A percentile compares a stretch with the other conserved stretches of the same genome.
Conservation (phyloP, 2,888 invertebrate genomes). For the Drosophila melanosoma region DNA sequence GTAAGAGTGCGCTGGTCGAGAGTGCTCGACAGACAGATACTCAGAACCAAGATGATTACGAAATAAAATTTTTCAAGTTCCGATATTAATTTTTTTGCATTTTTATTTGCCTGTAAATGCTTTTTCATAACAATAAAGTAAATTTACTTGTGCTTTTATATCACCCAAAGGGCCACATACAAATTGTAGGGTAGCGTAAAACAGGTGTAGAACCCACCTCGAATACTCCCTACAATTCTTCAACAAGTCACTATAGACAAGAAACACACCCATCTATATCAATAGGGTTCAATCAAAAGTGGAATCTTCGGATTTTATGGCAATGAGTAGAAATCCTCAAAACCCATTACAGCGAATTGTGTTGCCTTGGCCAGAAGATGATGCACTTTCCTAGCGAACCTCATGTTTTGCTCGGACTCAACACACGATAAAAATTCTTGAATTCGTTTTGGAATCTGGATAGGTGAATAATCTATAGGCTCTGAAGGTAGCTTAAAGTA, state of each 20-base stretch:
- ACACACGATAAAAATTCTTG: not conserved
- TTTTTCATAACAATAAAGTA: not conserved
- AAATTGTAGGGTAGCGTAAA: not conserved
- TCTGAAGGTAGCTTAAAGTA: not conserved
- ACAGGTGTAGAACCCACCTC: fast-evolving
- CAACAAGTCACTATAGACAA: not conserved
- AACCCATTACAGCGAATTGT: not conserved
- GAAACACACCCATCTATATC: not conserved
- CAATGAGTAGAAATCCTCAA: not conserved
- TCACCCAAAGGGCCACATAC: too few relatives aligned
- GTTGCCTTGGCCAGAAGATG: not conserved
- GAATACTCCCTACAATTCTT: not conserved
- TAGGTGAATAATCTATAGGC: not conserved
- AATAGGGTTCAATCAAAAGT: not conserved
- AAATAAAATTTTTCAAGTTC: too few relatives aligned
- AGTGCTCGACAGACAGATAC: not conserved
- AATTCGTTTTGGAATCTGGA: not conserved
- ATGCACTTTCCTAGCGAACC: not conserved
- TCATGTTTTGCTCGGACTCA: not conserved
- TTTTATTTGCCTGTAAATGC: not conserved
- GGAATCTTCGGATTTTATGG: not conserved
- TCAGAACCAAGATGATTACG: not conserved
- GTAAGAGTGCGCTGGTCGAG: not conserved
- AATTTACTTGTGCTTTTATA: not conserved
- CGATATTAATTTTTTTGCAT: not conserved